A percentile compares a stretch with the other conserved stretches of the same genome.
Conservation (phyloP, 2,797 vertebrate genomes). For the Acanthopagrus latus region DNA sequence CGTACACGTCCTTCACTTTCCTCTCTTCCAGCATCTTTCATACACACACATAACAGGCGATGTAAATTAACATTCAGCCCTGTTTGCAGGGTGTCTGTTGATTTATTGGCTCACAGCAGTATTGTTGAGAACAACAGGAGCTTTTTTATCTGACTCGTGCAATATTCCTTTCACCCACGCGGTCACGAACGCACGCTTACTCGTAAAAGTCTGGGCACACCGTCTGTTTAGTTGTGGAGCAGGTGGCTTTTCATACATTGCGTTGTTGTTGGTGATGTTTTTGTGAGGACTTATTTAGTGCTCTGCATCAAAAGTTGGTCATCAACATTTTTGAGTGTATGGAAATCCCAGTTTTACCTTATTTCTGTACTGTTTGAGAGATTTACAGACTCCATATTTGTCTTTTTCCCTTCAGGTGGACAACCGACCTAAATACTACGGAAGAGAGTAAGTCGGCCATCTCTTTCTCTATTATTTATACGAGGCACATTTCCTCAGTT, state of each 20-base stretch:
- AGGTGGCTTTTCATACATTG: not conserved
- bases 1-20: not conserved
- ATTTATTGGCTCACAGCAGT: slow-evolving; percentile 73
- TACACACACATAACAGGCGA: not conserved
- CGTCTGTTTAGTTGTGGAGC: not conserved
- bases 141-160: slow-evolving; percentile 62
- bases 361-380: not conserved
- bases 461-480: not conserved
- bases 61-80: slow-evolving; percentile 55
- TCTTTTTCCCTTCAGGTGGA: slow-evolving; percentile 87
- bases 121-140: slow-evolving; percentile 51
- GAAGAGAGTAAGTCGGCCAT: slow-evolving; percentile 94
- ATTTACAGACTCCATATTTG: slow-evolving; percentile 26
- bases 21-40: not conserved
- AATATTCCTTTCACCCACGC: slow-evolving; percentile 50
- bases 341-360: not conserved
- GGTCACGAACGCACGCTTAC: slow-evolving; percentile 1
- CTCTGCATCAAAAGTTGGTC: not conserved
- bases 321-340: not conserved
- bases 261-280: not conserved
- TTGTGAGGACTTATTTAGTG: not conserved
- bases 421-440: slow-evolving; percentile 98
- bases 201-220: slow-evolving; percentile 10
- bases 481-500: not conserved
- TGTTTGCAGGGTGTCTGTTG: slow-evolving; percentile 34